phyloP scores from a whole-genome alignment of 2,888 invertebrate species.

The Habrosyne pyritoides region DNA sequence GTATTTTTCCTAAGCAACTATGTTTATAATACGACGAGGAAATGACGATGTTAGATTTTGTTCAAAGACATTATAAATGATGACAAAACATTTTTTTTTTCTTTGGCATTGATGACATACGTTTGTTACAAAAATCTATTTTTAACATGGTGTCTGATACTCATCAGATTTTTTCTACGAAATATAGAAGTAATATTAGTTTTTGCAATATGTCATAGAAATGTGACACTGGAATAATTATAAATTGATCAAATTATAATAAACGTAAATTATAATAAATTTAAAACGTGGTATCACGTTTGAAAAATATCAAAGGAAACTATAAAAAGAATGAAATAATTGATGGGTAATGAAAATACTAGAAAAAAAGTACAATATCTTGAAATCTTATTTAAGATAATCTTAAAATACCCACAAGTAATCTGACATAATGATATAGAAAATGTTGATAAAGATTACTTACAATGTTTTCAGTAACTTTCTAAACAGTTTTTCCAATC shows the following conservation, averaged over 20 bases:
- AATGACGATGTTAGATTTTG: not conserved
- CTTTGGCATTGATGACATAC: constrained; percentile 50
- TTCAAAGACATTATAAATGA: constrained; percentile 16
- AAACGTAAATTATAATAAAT: not conserved
- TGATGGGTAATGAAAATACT: constrained; percentile 16
- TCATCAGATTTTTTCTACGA: no score
- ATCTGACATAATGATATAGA: not conserved
- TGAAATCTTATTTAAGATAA: constrained; percentile 10
- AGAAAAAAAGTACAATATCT: constrained; percentile 17
- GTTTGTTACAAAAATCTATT: no score
- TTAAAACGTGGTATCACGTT: constrained; percentile 20
- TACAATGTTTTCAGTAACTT: not conserved
- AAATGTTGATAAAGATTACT: not conserved
- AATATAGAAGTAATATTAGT: constrained; percentile 17
- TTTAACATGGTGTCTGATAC: no score
- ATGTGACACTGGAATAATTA: not conserved
- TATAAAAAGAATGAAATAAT: constrained; percentile 4
- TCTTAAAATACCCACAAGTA: not conserved
- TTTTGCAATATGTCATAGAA: constrained; percentile 5
- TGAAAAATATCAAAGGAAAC: not conserved
- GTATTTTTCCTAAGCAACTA: no score
- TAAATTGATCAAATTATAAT: not conserved
- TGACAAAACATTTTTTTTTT: no score
- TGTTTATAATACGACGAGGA: not conserved
- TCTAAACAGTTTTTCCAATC: not conserved